Conservation (phyloP, 1,140 invertebrate genomes). For the Drosophila sturtevanti region DNA sequence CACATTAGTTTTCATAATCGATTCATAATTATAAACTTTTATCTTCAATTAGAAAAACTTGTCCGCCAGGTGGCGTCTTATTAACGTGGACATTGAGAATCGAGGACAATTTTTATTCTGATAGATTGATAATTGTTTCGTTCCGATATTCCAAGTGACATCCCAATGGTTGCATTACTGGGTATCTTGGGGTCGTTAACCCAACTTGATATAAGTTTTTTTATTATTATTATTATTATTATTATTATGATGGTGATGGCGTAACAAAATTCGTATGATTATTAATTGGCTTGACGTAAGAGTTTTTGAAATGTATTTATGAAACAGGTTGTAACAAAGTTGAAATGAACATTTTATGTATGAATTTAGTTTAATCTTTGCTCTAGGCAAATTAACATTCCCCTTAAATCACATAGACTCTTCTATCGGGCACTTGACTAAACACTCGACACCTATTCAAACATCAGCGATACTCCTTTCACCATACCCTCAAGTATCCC, state of each 20-base stretch:
- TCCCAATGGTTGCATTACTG: not conserved
- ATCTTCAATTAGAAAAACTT: no score
- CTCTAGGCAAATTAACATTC: not conserved
- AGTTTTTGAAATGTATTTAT: slow-evolving; percentile 21
- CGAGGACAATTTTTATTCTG: no score
- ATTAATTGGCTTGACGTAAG: slow-evolving; percentile 53
- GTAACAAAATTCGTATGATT: slow-evolving; percentile 61
- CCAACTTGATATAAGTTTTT: not conserved
- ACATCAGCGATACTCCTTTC: not conserved
- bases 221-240: slow-evolving; percentile 38
- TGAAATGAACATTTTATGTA: not conserved
- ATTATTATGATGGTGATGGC: slow-evolving; percentile 39
- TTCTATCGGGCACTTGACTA: slow-evolving; percentile 1
- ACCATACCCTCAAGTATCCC: slow-evolving; percentile 9
- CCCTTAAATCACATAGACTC: not conserved
- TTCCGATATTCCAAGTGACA: no score
- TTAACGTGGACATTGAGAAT: no score
- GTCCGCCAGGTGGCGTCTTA: no score
- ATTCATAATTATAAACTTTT: no score
- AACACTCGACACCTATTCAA: not conserved
- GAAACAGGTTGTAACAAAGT: slow-evolving; percentile 1
- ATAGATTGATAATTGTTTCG: no score
- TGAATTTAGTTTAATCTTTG: not conserved
- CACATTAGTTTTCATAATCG: no score
- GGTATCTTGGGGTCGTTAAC: not conserved